Percentiles rank a stretch among this genome's conserved stretches.
These are phyloP conservation scores for Biston stratarius DNA, from an alignment of 2,888 invertebrate species.

Conservation along the genomic window DNA sequence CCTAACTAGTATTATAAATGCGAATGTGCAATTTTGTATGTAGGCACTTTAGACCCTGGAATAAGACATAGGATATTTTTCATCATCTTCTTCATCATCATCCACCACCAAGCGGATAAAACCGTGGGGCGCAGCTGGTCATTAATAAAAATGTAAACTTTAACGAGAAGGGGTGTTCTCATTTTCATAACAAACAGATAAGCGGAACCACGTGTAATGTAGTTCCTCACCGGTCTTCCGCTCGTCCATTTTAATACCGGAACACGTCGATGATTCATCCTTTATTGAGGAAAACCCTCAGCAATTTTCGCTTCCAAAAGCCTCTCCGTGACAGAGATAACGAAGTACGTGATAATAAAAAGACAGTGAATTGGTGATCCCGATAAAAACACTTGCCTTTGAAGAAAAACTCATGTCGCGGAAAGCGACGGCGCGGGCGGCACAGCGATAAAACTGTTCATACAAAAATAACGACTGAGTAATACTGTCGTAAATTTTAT, in stretches of 20 bases:
- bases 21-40: no score
- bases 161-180: no score
- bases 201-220: conserved; percentile 1
- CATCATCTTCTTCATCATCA: no score
- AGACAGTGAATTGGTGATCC: conserved; percentile 57
- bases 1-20: no score
- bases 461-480: conserved; percentile 83
- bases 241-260: conserved; percentile 26
- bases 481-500: conserved; percentile 84
- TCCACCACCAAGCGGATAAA: no score
- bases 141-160: no score
- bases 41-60: no score
- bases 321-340: conserved; percentile 32
- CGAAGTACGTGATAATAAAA: conserved; percentile 47
- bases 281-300: conserved; percentile 31
- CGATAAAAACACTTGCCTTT: conserved; percentile 62
- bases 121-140: no score
- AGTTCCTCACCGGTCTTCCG: conserved; percentile 21
- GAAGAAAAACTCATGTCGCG: conserved; percentile 68
- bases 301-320: conserved; percentile 26
- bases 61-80: no score
- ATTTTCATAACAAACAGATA: conserved; percentile 5
- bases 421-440: conserved; percentile 58
- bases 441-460: conserved; percentile 78
- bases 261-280: conserved; percentile 27